Evolutionary conservation across 2,797 vertebrate species (phyloP).

Genomic region (Hydrolagus colliei): DNA sequence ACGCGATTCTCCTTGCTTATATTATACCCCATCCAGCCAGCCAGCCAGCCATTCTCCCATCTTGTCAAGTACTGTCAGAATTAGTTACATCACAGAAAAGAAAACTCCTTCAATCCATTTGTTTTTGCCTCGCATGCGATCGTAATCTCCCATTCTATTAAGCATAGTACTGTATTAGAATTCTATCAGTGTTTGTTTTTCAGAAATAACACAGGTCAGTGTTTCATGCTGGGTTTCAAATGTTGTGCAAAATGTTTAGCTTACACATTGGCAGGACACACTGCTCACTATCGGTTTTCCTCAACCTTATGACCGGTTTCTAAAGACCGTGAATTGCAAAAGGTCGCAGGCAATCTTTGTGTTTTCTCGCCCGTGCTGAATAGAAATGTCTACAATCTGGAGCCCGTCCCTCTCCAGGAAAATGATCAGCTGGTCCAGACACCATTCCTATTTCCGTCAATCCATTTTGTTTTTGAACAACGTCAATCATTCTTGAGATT

Average conservation of each 20-base stretch:
- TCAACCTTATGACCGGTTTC: not conserved
- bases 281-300: not conserved
- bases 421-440: not conserved
- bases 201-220: not conserved
- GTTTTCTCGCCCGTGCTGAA: not conserved
- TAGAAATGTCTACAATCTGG: not conserved
- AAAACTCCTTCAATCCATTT: not conserved
- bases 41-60: not conserved
- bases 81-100: not conserved
- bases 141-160: not conserved
- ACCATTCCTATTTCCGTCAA: not conserved
- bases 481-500: too few relatives aligned
- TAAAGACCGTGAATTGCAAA: not conserved
- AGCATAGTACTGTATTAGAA: too few relatives aligned
- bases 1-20: not conserved
- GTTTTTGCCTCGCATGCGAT: not conserved
- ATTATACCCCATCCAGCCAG: not conserved
- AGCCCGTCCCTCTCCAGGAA: not conserved
- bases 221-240: not conserved
- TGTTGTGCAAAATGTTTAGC: not conserved
- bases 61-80: constrained; percentile 15
- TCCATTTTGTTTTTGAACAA: too few relatives aligned
- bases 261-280: too few relatives aligned
- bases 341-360: not conserved
- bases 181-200: not conserved